phyloP scores from a whole-genome alignment of 2,113 vertebrate genomes.

The Menidia beryllina region DNA sequence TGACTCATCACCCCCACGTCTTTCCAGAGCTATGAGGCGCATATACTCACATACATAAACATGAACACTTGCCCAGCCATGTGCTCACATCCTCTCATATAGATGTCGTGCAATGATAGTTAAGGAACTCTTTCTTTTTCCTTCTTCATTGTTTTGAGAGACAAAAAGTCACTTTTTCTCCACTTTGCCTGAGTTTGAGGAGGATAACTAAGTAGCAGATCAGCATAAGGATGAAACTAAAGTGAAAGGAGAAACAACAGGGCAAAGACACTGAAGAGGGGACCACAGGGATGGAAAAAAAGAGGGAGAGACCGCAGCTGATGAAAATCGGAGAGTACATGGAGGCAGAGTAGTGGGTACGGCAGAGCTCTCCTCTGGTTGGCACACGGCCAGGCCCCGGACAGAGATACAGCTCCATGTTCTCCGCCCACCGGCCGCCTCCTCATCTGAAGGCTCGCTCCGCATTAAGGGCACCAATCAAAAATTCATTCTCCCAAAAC shows the following conservation, averaged over 20 bases:
- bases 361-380: slow-evolving; percentile 66
- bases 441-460: slow-evolving; percentile 79
- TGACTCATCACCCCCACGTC: slow-evolving; percentile 39
- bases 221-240: slow-evolving; percentile 31
- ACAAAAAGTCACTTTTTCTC: slow-evolving; percentile 19
- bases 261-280: slow-evolving; percentile 26
- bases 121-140: background rate
- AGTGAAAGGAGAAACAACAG: slow-evolving; percentile 15
- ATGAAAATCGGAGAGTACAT: slow-evolving; percentile 43
- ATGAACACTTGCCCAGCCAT: slow-evolving; percentile 39
- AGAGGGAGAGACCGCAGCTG: slow-evolving; percentile 25
- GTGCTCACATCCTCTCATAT: slow-evolving; percentile 28
- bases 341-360: slow-evolving; percentile 68
- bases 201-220: slow-evolving; percentile 32
- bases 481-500: slow-evolving; percentile 83
- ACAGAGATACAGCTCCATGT: slow-evolving; percentile 72
- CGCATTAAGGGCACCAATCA: slow-evolving; percentile 82
- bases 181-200: background rate
- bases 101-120: background rate
- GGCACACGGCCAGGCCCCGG: slow-evolving; percentile 67
- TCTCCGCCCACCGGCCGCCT: slow-evolving; percentile 78
- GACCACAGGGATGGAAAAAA: background rate
- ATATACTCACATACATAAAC: slow-evolving; percentile 45
- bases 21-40: slow-evolving; percentile 33
- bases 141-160: slow-evolving; percentile 22